These are phyloP conservation scores for Pseudois nayaur DNA, from an alignment of 2,113 vertebrate species.

Conservation along the genomic window DNA sequence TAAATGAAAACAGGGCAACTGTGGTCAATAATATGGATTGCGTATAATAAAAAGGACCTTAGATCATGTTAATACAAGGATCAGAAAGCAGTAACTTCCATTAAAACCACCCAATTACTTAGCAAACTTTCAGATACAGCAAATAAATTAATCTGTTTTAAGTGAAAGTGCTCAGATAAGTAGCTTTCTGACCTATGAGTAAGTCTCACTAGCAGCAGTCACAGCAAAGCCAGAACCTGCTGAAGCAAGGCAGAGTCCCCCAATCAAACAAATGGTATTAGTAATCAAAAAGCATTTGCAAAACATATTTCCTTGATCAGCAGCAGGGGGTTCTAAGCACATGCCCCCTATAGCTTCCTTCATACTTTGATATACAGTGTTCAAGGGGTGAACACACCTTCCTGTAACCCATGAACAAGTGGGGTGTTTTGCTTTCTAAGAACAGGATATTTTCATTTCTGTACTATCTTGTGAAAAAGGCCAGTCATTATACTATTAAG, in stretches of 20 bases:
- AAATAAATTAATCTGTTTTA: constrained; percentile 74
- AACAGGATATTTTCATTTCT: neutral
- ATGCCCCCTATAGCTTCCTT: neutral
- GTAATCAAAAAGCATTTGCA: constrained; percentile 42
- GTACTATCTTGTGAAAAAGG: constrained; percentile 33
- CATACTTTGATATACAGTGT: neutral
- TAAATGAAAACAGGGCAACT: constrained; percentile 77
- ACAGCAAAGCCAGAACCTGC: constrained; percentile 50
- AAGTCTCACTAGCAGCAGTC: constrained; percentile 67
- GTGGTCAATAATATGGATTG: constrained; percentile 84
- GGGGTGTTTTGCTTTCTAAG: neutral
- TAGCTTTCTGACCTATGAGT: constrained; percentile 66
- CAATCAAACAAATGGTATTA: constrained; percentile 3
- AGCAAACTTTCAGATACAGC: constrained; percentile 70
- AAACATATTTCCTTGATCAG: constrained; percentile 25
- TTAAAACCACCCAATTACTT: constrained; percentile 79
- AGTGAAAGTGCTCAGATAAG: constrained; percentile 63
- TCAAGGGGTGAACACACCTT: neutral
- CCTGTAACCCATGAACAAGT: constrained; percentile 14
- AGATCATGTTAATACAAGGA: constrained; percentile 67
- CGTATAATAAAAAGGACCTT: constrained; percentile 77
- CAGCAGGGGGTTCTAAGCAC: constrained; percentile 36
- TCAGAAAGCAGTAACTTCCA: constrained; percentile 80
- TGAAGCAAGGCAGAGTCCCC: constrained; percentile 38
- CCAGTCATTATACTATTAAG: neutral